Evolutionary conservation across 2,797 vertebrate species (phyloP).

Genomic region (Danio jaintianensis): DNA sequence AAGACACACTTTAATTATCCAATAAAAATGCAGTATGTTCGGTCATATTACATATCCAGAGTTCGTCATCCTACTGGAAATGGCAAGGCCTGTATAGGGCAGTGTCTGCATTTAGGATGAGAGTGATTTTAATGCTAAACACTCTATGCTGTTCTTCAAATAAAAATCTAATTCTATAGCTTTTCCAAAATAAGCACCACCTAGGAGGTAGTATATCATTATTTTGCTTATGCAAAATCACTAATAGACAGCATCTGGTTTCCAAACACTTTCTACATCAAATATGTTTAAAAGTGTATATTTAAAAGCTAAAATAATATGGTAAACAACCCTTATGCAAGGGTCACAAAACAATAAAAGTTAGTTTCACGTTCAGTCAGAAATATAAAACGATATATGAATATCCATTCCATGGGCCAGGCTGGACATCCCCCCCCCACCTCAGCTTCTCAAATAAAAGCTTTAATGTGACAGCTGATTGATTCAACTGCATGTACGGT

Average conservation of each 20-base stretch:
- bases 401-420: slow-evolving; percentile 24
- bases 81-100: slow-evolving; percentile 18
- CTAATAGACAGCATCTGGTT: not conserved
- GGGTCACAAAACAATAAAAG: slow-evolving; percentile 6
- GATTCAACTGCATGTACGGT: slow-evolving; percentile 43
- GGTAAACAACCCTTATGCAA: not conserved
- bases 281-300: not conserved
- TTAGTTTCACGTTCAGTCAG: not conserved
- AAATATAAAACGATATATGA: slow-evolving; percentile 11
- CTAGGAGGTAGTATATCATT: not conserved
- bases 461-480: slow-evolving; percentile 46
- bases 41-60: slow-evolving; percentile 28
- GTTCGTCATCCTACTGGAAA: slow-evolving; percentile 28
- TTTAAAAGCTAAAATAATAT: not conserved
- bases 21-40: slow-evolving; percentile 40
- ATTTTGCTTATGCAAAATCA: not conserved
- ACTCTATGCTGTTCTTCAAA: not conserved
- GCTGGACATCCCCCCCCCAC: slow-evolving; percentile 19
- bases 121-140: not conserved
- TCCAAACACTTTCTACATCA: not conserved
- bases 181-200: not conserved
- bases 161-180: not conserved
- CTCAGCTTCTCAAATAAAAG: slow-evolving; percentile 47
- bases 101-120: slow-evolving; percentile 14
- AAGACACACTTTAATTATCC: slow-evolving; percentile 25